Percentiles rank a stretch among this genome's conserved stretches.
Conservation (phyloP, 2,888 invertebrate species). For the Buathra laborator region DNA sequence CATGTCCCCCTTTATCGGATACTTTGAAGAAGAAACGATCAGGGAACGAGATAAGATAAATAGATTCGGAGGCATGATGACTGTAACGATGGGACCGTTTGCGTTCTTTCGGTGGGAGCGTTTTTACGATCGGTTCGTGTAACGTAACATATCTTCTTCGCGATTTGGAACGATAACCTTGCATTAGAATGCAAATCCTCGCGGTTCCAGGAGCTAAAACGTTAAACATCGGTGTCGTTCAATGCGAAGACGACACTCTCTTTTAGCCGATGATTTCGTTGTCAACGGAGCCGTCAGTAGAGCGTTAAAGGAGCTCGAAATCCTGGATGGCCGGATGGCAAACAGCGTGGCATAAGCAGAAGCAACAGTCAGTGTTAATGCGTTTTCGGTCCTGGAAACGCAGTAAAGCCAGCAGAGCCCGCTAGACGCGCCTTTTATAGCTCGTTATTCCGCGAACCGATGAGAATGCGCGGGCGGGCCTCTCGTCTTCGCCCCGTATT, state of each 20-base stretch:
- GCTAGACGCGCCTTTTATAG: conserved; percentile 74
- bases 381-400: conserved; percentile 76
- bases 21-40: conserved; percentile 62
- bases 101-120: conserved; percentile 40
- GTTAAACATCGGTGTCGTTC: neutral
- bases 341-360: conserved; percentile 56
- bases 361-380: conserved; percentile 73
- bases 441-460: conserved; percentile 77
- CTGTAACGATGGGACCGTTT: conserved; percentile 22
- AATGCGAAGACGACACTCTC: neutral
- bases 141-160: conserved; percentile 20
- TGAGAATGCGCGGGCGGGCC: conserved; percentile 71
- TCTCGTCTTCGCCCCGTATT: conserved; percentile 26
- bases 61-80: conserved; percentile 60
- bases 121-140: conserved; percentile 52
- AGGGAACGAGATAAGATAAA: conserved; percentile 63
- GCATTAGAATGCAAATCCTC: conserved; percentile 77
- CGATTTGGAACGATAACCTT: conserved; percentile 64
- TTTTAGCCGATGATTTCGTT: conserved; percentile 27
- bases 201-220: neutral
- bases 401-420: conserved; percentile 70
- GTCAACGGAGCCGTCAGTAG: conserved; percentile 28
- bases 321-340: conserved; percentile 64
- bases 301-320: conserved; percentile 30
- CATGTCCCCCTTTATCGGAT: conserved; percentile 29